These are phyloP conservation scores for Epiblema foenella DNA, from an alignment of 2,888 invertebrate genomes.

Conservation along the genomic window DNA sequence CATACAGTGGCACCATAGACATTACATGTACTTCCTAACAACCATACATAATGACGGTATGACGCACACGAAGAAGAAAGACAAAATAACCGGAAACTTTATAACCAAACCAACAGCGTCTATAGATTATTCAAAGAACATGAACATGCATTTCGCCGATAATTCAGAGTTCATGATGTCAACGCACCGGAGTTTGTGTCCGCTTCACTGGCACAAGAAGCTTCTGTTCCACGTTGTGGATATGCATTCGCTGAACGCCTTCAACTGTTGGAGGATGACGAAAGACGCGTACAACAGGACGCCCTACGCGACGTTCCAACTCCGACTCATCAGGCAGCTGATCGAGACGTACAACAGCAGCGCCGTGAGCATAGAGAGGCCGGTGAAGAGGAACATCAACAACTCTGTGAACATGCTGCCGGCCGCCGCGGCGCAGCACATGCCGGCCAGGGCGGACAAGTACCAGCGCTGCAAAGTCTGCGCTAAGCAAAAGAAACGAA, in stretches of 20 bases:
- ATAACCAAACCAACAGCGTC: slow-evolving; percentile 36
- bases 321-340: slow-evolving; percentile 31
- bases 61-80: slow-evolving; percentile 27
- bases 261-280: slow-evolving; percentile 31
- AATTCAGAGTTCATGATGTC: slow-evolving; percentile 37
- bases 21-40: slow-evolving; percentile 30
- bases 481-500: slow-evolving; percentile 38
- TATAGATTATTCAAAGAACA: slow-evolving; percentile 35
- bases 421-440: slow-evolving; percentile 30
- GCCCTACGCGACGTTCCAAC: slow-evolving; percentile 29
- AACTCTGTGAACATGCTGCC: slow-evolving; percentile 31
- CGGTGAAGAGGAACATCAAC: slow-evolving; percentile 28
- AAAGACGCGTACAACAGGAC: slow-evolving; percentile 16
- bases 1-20: slow-evolving; percentile 32
- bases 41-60: slow-evolving; percentile 34
- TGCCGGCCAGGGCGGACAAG: slow-evolving; percentile 33
- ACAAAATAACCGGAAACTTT: slow-evolving; percentile 19
- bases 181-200: slow-evolving; percentile 19
- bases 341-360: slow-evolving; percentile 36
- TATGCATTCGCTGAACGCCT: slow-evolving; percentile 39
- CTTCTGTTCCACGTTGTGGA: slow-evolving; percentile 37
- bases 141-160: slow-evolving; percentile 31
- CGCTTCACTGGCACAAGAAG: slow-evolving; percentile 38
- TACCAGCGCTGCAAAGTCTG: slow-evolving; percentile 41
- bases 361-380: slow-evolving; percentile 21